Evolutionary conservation across 2,888 invertebrate species (phyloP).

Genomic region (Agonopterix alstromeriana): DNA sequence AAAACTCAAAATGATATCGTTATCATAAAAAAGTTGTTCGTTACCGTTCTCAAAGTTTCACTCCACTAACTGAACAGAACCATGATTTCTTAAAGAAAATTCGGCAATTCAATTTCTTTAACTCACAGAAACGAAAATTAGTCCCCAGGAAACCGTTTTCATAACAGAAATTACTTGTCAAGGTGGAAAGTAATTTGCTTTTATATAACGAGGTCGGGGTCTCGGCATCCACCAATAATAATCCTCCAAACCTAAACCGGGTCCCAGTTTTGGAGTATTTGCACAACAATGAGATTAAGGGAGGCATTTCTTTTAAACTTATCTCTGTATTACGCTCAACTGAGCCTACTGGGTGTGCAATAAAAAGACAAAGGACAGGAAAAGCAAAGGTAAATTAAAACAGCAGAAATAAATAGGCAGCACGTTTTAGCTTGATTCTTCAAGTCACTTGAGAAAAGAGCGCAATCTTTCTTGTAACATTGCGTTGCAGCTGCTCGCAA

Average conservation of each 20-base stretch:
- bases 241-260: constrained; percentile 22
- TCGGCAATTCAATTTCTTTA: constrained; percentile 23
- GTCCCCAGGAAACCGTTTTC: constrained; percentile 20
- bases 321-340: constrained; percentile 34
- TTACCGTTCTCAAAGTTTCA: constrained; percentile 18
- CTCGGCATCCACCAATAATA: constrained; percentile 27
- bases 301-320: constrained; percentile 45
- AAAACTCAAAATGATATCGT: constrained; percentile 4
- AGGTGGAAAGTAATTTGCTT: constrained; percentile 26
- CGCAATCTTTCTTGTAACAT: constrained; percentile 18
- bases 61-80: constrained; percentile 16
- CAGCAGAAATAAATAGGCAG: constrained; percentile 43
- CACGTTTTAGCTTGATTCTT: constrained; percentile 41
- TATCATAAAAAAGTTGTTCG: constrained; percentile 25
- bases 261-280: constrained; percentile 28
- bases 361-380: constrained; percentile 42
- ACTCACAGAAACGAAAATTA: constrained; percentile 18
- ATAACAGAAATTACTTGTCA: constrained; percentile 27
- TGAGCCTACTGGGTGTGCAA: constrained; percentile 30
- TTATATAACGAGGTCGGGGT: constrained; percentile 18
- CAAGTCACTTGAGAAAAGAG: constrained; percentile 23
- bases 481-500: constrained; percentile 1
- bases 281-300: constrained; percentile 46
- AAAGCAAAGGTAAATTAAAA: constrained; percentile 50
- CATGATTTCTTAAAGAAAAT: constrained; percentile 24